These are phyloP conservation scores for Lemur catta DNA, from an alignment of 2,797 vertebrate species.

Conservation along the genomic window DNA sequence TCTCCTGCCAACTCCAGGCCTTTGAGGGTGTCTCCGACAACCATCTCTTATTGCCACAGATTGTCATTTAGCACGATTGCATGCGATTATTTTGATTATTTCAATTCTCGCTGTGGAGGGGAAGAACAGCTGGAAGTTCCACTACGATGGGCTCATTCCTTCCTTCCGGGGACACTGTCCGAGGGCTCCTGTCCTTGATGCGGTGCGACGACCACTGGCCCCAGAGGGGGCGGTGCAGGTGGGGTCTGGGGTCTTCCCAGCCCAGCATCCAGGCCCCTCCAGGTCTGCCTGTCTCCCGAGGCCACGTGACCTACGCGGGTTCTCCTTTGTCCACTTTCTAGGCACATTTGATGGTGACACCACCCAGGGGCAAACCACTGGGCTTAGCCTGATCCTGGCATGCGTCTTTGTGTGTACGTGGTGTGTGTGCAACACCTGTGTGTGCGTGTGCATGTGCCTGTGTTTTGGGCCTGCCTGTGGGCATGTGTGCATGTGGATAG, in stretches of 20 bases:
- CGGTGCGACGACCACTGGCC: rapidly evolving
- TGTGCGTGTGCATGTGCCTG: neutral
- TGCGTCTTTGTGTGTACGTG: neutral
- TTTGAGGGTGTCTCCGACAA: neutral
- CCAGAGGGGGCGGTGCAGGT: rapidly evolving
- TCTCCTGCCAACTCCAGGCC: neutral
- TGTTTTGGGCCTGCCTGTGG: neutral
- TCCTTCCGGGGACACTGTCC: neutral
- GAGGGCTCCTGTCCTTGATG: neutral
- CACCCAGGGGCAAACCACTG: rapidly evolving
- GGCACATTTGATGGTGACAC: neutral
- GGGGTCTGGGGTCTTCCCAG: neutral
- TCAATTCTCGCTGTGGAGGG: neutral
- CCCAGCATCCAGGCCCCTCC: neutral
- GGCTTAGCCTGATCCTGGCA: rapidly evolving
- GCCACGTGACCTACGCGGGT: rapidly evolving
- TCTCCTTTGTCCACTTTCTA: neutral
- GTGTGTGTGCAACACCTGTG: neutral
- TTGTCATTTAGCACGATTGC: neutral
- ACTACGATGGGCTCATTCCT: neutral
- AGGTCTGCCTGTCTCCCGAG: neutral
- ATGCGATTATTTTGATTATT: neutral
- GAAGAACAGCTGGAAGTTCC: neutral
- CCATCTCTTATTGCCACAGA: neutral
- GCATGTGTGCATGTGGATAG: no score